These are phyloP conservation scores for Heliangelus exortis DNA, from an alignment of 2,797 vertebrate species.

Conservation along the genomic window DNA sequence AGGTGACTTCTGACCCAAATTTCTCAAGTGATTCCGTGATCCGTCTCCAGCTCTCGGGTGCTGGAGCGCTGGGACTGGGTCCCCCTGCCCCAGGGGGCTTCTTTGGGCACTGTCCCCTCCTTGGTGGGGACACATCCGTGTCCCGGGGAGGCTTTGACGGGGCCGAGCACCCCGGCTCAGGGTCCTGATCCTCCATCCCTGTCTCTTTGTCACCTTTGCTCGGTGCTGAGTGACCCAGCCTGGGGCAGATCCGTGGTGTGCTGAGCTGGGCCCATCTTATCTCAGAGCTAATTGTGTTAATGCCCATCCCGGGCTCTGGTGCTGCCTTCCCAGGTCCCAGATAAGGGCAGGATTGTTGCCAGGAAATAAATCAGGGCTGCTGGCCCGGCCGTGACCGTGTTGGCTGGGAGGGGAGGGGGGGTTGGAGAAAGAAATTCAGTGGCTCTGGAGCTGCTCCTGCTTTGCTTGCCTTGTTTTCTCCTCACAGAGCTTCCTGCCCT, in stretches of 20 bases:
- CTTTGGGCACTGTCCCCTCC: fast-evolving
- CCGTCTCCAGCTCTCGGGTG: background rate
- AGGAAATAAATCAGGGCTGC: background rate
- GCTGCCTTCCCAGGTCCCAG: background rate
- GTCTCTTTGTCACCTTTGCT: fast-evolving
- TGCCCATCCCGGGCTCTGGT: background rate
- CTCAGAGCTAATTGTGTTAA: background rate
- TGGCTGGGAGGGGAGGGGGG: background rate
- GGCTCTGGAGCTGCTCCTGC: background rate
- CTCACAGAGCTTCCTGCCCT: background rate
- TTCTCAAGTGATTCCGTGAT: too few relatives aligned
- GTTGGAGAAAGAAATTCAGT: background rate
- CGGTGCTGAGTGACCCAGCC: background rate
- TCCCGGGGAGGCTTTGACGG: fast-evolving
- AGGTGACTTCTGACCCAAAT: too few relatives aligned
- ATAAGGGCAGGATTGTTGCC: background rate
- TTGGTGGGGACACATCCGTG: fast-evolving
- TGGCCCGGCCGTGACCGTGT: fast-evolving
- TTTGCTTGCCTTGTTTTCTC: background rate
- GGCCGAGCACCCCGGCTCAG: background rate
- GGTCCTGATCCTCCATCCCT: slow-evolving; percentile 18
- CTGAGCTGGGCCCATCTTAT: background rate
- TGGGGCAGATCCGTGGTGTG: fast-evolving
- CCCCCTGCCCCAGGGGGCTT: fast-evolving
- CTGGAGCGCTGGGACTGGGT: background rate